These are phyloP conservation scores for Psilopsiagon aymara DNA, from an alignment of 2,113 vertebrate genomes.

Conservation along the genomic window DNA sequence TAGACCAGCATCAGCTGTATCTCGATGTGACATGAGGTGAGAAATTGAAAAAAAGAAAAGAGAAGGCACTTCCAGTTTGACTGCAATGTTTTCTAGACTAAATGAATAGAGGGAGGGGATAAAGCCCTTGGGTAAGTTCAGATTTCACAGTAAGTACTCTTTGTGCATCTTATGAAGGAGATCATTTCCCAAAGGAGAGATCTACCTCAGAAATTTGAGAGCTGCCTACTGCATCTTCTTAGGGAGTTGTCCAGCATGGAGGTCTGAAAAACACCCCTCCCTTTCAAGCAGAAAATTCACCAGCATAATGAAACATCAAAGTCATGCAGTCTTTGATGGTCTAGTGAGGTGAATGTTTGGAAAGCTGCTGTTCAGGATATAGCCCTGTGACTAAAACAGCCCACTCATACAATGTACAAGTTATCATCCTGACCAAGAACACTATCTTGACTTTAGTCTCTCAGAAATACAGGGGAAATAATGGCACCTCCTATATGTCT, in stretches of 20 bases:
- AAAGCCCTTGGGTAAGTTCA: not conserved
- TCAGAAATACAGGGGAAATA: not conserved
- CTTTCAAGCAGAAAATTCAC: not conserved
- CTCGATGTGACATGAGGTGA: not conserved
- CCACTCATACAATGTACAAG: accelerated
- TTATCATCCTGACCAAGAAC: not conserved
- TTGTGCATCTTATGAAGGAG: not conserved
- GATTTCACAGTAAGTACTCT: not conserved
- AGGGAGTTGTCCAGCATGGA: not conserved
- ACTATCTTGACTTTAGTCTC: not conserved
- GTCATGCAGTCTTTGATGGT: not conserved
- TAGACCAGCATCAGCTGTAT: not conserved
- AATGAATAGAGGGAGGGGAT: not conserved
- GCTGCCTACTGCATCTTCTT: not conserved
- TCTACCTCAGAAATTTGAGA: not conserved
- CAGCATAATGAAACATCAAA: not conserved
- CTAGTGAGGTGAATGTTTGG: not conserved
- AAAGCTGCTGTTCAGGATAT: not conserved
- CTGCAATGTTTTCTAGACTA: conserved; percentile 21
- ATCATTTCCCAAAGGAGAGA: conserved; percentile 20
- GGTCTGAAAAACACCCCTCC: not conserved
- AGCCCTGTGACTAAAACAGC: not conserved
- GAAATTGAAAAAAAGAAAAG: not conserved
- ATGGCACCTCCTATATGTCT: not conserved
- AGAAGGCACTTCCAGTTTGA: not conserved